Evolutionary conservation across 1,140 invertebrate genomes (phyloP), one percentile per base, ranked within the genome.

Genomic region (Sycophaga agraensis): DNA sequence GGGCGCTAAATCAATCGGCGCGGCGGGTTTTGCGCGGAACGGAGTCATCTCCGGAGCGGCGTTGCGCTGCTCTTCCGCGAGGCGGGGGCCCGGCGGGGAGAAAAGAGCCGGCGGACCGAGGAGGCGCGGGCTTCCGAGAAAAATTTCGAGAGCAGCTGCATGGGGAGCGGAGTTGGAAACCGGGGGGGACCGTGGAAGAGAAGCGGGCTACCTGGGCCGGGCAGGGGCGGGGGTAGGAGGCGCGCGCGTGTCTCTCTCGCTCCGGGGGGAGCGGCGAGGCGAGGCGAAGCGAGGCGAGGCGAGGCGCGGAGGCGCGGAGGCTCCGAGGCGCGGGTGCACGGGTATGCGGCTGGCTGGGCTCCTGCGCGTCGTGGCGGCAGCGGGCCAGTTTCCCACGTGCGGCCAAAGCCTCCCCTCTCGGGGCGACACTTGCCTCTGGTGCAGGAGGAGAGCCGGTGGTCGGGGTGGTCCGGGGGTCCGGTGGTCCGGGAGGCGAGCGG

Each of bases 131-230:
- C 43, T 60, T 60, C 58, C 49, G 37, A 60, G 58, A 60, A 60
- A 60, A 53, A 51, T 53, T 53, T 60, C n/a, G 49, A 53, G 48
- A 59, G 58, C 58, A 55, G 59, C 59, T 48, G 59, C 58, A 59
- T 22, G 43, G 21, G 31, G 37, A 16, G n/a, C 9, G 37, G 3
- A 39, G 4, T 31, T 31, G 28, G 6, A 39, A 39, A 16, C 5
- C 5, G 37, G 14, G 14, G 28, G 14, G 9, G 8, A 14, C 37
- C 14, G 37, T 35, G 31, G 48, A 35, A 50, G 31, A 50, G n/a
- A 40, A 16, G n/a, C 37, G 6, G 14, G 4, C 5, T 16, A 16
- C n/a, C 37, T 39, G 9, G 14, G 4, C 7, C 7, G n/a, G n/a
- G n/a, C n/a, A 37, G 2, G 37, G 21, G 21, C 7, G 39, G 16